Base-by-base conservation (phyloP, 92 coral and sea anemone genomes). In the Chrysogorgia sp. region DNA sequence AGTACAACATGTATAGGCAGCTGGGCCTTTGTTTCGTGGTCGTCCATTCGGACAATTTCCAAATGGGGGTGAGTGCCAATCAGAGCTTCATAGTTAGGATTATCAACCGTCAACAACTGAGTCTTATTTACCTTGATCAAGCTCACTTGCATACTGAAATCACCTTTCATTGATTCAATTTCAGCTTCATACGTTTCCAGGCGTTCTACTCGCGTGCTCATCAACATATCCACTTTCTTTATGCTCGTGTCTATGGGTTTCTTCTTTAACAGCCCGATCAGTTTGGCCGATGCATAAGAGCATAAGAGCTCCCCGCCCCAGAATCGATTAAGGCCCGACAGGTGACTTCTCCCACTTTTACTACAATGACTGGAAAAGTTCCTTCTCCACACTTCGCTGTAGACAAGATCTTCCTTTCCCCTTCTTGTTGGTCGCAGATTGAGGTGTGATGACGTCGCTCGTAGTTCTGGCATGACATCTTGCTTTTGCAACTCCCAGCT, bases 1-100 rank as follows among this genome's bases (percentile, higher is more conserved):
- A 76, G 81, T 35, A 76, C 58, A 0, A 76, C 58, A 35, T 76
- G 81, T n/a, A 76, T 19, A 23, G 81, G 57, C 34, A 76, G 70
- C 31, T 40, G 40, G 10, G 68, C 57, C 7, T 76, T 40, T 21
- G 81, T 57, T 52, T 76, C 69, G 21, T 33, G 6, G 40, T 76
- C 70, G 37, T 76, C 81, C 70, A 58, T 76, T 6, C 24, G 50
- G 45, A 52, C 70, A 12, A n/a, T 33, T 22, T 57, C 33, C 29
- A 76, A 47, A 59, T 76, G 81, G 25, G 67, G 34, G 37, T 52
- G 26, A n/a, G 37, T 35, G 6, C 22, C 48, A 34, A 45, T 31
- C 28, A 76, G 52, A 1, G 57, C 21, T 3, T 75, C 17, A 31
- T 75, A 75, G 53, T 49, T 17, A 32, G 81, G 81, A 28, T 75